These are phyloP conservation scores for Scaptomyza reducta DNA, from an alignment of 2,888 invertebrate species.

Conservation along the genomic window DNA sequence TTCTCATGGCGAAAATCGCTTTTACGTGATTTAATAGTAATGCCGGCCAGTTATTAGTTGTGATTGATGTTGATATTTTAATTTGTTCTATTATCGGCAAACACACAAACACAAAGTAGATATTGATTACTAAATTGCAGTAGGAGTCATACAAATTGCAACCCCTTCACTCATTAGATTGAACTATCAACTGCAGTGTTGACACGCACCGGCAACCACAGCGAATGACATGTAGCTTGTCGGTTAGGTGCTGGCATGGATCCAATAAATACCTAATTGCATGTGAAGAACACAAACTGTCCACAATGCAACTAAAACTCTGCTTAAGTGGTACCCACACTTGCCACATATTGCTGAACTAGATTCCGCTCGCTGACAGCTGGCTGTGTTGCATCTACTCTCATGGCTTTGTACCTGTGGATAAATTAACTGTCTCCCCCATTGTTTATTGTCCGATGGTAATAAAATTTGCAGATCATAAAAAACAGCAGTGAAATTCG, in stretches of 20 bases:
- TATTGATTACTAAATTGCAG: neutral
- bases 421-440: neutral
- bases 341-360: neutral
- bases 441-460: conserved; percentile 1
- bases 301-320: neutral
- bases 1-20: neutral
- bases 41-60: neutral
- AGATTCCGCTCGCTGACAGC: neutral
- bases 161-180: too few species aligned
- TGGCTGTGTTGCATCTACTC: neutral
- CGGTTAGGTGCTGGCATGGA: too few species aligned
- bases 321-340: neutral
- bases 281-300: neutral
- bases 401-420: neutral
- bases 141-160: conserved; percentile 2
- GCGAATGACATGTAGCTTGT: too few species aligned
- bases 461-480: conserved; percentile 10
- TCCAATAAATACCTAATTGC: conserved; percentile 7
- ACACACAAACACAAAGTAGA: neutral
- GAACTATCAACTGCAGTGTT: too few species aligned
- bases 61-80: neutral
- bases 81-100: neutral
- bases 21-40: neutral
- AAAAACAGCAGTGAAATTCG: conserved; percentile 4
- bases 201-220: too few species aligned